phyloP scores from a whole-genome alignment of 1,140 invertebrate species.

The Tetraneura akinire region DNA sequence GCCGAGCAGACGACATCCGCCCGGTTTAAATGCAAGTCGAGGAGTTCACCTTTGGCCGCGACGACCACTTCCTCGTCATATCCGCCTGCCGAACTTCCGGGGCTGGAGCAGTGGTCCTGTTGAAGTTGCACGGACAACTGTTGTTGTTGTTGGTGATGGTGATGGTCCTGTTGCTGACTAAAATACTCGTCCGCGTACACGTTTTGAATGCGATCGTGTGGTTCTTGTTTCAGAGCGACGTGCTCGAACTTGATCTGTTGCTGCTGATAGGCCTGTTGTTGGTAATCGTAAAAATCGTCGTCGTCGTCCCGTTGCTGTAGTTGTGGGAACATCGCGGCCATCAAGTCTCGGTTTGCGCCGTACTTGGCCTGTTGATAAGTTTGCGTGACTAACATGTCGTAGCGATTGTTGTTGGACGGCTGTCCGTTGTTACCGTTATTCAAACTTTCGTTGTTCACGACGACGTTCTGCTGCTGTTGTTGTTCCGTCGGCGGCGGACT shows the following conservation, averaged over 20 bases:
- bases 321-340: conserved; percentile 46
- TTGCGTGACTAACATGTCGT: conserved; percentile 40
- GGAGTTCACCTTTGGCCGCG: not conserved
- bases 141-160: not conserved
- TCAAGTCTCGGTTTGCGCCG: conserved; percentile 8
- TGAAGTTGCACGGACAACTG: conserved; percentile 31
- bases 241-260: conserved; percentile 35
- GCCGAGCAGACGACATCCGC: not conserved
- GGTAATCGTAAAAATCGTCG: conserved; percentile 39
- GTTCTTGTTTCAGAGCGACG: conserved; percentile 34
- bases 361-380: conserved; percentile 37
- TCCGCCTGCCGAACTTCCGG: conserved; percentile 27
- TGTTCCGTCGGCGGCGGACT: not conserved
- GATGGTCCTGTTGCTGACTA: not conserved
- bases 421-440: not conserved
- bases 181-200: conserved; percentile 22
- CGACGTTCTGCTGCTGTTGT: not conserved
- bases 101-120: conserved; percentile 30
- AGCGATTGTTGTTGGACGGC: not conserved
- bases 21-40: conserved; percentile 19
- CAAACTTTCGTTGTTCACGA: not conserved
- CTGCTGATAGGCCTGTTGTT: conserved; percentile 32
- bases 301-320: conserved; percentile 21
- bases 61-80: conserved; percentile 32
- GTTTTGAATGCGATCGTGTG: not conserved